phyloP scores from a whole-genome alignment of 2,113 vertebrate genomes.

The Ceyx cyanopectus region DNA sequence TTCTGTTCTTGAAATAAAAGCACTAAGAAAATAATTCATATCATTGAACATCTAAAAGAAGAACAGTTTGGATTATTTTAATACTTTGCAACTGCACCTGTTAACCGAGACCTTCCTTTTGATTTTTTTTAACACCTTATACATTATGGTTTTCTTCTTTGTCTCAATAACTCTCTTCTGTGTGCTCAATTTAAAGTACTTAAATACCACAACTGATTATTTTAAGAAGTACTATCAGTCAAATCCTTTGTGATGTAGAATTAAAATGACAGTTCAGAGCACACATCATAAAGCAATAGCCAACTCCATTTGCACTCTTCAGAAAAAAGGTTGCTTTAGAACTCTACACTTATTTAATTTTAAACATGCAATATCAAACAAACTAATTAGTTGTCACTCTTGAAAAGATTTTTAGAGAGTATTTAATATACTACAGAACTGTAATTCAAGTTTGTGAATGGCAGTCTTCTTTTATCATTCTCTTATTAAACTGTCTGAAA shows the following conservation, averaged over 20 bases:
- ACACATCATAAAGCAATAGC: neutral
- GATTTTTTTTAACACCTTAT: neutral
- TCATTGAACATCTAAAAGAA: neutral
- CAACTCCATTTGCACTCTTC: neutral
- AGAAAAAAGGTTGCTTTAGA: neutral
- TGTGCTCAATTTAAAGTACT: neutral
- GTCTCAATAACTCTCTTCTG: neutral
- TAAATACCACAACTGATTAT: neutral
- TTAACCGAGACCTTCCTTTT: neutral
- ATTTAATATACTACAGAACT: conserved; percentile 21
- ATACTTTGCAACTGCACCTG: neutral
- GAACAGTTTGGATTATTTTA: neutral
- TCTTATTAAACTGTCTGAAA: conserved; percentile 1
- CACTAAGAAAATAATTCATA: neutral
- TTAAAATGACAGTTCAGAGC: neutral
- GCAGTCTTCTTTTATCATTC: neutral
- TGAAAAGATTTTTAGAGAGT: neutral
- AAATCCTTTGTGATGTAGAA: neutral
- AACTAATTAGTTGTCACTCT: neutral
- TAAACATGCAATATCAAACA: conserved; percentile 7
- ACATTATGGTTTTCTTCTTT: neutral
- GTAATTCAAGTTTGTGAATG: neutral
- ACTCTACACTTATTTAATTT: neutral
- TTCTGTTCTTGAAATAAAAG: neutral
- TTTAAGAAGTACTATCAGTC: neutral